phyloP scores from a whole-genome alignment of 1,140 invertebrate genomes.

The Drosophila elegans region DNA sequence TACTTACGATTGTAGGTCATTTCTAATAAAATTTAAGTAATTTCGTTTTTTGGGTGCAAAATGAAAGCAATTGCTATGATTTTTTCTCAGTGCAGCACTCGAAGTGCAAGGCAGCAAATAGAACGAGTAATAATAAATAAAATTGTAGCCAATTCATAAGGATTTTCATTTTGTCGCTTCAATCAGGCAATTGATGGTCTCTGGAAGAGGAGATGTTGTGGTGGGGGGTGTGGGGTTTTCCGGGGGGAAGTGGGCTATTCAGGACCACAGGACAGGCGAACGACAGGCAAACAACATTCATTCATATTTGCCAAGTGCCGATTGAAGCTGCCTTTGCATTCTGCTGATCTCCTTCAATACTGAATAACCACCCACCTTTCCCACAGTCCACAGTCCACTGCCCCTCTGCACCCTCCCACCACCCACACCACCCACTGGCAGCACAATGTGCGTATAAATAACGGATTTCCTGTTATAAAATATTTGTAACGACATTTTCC shows the following conservation, averaged over 20 bases:
- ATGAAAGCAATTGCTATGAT: neutral
- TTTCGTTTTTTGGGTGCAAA: too few species aligned
- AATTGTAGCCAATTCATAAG: conserved; percentile 82
- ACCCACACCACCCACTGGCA: conserved; percentile 6
- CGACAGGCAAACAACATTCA: conserved; percentile 79
- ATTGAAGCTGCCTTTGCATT: conserved; percentile 54
- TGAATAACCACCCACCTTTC: conserved; percentile 4
- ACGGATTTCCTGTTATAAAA: conserved; percentile 82
- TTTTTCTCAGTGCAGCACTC: conserved; percentile 2
- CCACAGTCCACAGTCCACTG: conserved; percentile 20
- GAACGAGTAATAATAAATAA: conserved; percentile 81
- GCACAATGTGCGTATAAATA: conserved; percentile 81
- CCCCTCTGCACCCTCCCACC: neutral
- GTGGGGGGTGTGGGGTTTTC: neutral
- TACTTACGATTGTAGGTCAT: too few species aligned
- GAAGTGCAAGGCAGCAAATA: conserved; percentile 57
- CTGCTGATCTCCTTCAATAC: conserved; percentile 35
- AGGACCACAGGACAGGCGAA: conserved; percentile 30
- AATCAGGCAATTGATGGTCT: conserved; percentile 44
- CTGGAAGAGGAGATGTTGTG: neutral
- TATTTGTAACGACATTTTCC: conserved; percentile 80
- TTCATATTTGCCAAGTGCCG: conserved; percentile 78
- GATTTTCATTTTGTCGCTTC: conserved; percentile 76
- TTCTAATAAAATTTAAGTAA: too few species aligned
- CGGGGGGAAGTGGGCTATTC: neutral